Percentiles rank a stretch among this genome's conserved stretches.
Evolutionary conservation across 1,140 invertebrate species (phyloP).

Genomic region (Hylaeus volcanicus): DNA sequence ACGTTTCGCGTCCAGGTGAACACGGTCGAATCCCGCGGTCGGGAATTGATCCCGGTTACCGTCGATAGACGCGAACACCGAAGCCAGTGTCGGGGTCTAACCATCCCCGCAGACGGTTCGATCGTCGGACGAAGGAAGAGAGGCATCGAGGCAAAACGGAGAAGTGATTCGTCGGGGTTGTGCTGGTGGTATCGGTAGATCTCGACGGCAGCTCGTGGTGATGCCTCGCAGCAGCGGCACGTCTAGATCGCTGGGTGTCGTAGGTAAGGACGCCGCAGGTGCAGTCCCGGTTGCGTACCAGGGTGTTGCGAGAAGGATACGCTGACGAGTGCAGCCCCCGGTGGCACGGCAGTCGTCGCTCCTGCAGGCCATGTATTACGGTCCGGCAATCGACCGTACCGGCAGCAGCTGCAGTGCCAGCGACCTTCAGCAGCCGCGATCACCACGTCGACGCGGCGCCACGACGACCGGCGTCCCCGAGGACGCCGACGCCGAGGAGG

Average conservation of each 20-base stretch:
- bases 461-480: constrained; percentile 44
- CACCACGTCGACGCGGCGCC: constrained; percentile 50
- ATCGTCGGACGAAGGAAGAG: not conserved
- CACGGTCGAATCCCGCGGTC: too few relatives aligned
- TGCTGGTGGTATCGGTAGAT: constrained; percentile 49
- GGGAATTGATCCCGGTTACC: too few relatives aligned
- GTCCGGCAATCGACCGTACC: constrained; percentile 59
- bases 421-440: constrained; percentile 54
- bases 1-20: too few relatives aligned
- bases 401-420: constrained; percentile 60
- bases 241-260: constrained; percentile 57
- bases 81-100: too few relatives aligned
- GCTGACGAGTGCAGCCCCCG: constrained; percentile 64
- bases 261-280: constrained; percentile 56
- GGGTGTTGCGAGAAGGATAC: constrained; percentile 51
- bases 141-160: not conserved
- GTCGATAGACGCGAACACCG: too few relatives aligned
- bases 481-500: constrained; percentile 52
- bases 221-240: constrained; percentile 61
- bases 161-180: constrained; percentile 44
- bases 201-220: constrained; percentile 53
- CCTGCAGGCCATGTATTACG: constrained; percentile 64
- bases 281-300: constrained; percentile 38
- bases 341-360: constrained; percentile 61
- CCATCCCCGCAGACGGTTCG: too few relatives aligned